A percentile compares a stretch with the other conserved stretches of the same genome.
phyloP scores from a whole-genome alignment of 2,888 invertebrate genomes.

The Dioctria linearis region DNA sequence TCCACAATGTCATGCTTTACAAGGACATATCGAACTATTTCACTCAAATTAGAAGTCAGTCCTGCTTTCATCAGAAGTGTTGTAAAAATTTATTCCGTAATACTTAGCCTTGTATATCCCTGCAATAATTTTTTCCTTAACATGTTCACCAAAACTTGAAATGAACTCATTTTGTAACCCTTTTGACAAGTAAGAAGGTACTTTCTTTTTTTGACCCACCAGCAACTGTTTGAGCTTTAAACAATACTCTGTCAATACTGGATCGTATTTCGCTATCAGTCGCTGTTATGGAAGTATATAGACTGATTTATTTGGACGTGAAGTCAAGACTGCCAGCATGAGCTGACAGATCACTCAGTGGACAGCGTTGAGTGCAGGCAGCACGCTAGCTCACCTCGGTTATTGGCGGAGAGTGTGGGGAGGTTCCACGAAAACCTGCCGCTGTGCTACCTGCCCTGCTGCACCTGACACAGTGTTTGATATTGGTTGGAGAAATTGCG shows the following conservation, averaged over 20 bases:
- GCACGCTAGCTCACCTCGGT: too few relatives aligned
- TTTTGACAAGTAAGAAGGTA: constrained; percentile 48
- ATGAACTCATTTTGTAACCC: constrained; percentile 51
- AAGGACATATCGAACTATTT: constrained; percentile 16
- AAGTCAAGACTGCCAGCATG: too few relatives aligned
- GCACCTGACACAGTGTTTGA: too few relatives aligned
- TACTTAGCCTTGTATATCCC: constrained; percentile 29
- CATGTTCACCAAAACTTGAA: constrained; percentile 47
- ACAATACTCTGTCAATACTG: constrained; percentile 30
- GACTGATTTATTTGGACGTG: too few relatives aligned
- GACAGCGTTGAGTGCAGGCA: too few relatives aligned
- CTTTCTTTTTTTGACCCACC: constrained; percentile 51
- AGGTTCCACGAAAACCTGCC: too few relatives aligned
- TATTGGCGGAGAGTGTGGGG: too few relatives aligned
- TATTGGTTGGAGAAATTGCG: too few relatives aligned
- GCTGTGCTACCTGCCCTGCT: too few relatives aligned
- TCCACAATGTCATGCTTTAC: constrained; percentile 28
- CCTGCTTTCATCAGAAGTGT: constrained; percentile 36
- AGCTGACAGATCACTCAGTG: too few relatives aligned
- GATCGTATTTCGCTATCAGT: constrained; percentile 50
- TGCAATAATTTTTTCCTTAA: constrained; percentile 39
- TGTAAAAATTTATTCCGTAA: constrained; percentile 37
- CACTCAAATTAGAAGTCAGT: too few relatives aligned
- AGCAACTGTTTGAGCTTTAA: constrained; percentile 45
- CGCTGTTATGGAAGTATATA: too few relatives aligned